Base-by-base conservation (phyloP, 2,888 invertebrate genomes). In the Iselma pallidipennis region DNA sequence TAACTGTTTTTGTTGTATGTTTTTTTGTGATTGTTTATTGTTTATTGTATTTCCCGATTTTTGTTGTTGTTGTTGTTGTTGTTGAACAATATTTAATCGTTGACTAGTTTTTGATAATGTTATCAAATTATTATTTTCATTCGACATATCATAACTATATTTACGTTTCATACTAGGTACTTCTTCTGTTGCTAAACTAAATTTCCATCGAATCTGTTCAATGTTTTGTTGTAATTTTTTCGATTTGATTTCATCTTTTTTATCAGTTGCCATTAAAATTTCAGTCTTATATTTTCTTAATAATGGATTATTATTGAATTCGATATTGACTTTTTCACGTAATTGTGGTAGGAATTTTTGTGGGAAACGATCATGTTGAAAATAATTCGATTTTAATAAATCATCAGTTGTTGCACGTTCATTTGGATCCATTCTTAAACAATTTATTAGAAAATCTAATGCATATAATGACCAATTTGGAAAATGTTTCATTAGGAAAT, bases 311-410 rank as follows among this genome's bases (percentile, higher is more conserved):
- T 74, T 83, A 72, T 85, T 84, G 64, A 86, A 84, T 72, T 90
- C 89, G 71, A 86, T 86, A 29, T 87, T 86, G 10, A 91, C 84
- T 76, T 86, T 87, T 63, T 86, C 85, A 49, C 87, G 80, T 4
- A 92, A 80, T 64, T 89, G 88, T 0, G 85, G 86, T n/a, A 88
- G 83, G 75, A 90, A 91, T 61, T 82, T 85, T 21, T 89, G 88
- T 6, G 86, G 83, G 71, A 91, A 91, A 23, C 85, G 83, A 63
- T 91, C 90, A 63, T 86, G 84, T 1, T 82, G 83, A 76, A 92
- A 91, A 72, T 89, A 88, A 61, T 63, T 78, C 74, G 91, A 90
- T 49, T 87, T 84, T 7, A 92, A 80, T n/a, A 92, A 81, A 21
- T 86, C 84, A 0, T 85, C 81, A 21, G 89, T 88, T 0, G 84